Evolutionary conservation across 2,797 vertebrate species (phyloP), one percentile per base, ranked within the genome.

Genomic region (Coccyzus lansbergi): DNA sequence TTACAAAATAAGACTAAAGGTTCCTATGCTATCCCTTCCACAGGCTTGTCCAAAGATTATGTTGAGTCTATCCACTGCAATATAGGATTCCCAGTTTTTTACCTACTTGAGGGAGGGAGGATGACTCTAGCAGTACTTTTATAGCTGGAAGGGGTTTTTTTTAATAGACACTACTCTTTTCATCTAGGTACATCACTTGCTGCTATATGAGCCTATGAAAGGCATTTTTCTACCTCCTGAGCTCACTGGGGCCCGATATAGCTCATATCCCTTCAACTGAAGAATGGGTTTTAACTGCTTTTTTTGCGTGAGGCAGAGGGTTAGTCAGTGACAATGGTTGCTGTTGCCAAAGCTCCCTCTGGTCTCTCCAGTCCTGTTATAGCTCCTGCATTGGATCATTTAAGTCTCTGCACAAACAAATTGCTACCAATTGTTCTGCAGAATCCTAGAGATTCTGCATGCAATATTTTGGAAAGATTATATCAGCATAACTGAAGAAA

Each of bases 401-500:
- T 64, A 90, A 67, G 40, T 56, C 25, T 68, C 65, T 76, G 55
- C 70, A 89, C 49, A 94, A 90, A 85, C 40, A 69, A 51, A 34
- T 63, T 83, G 53, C 62, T 83, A 80, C 52, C 72, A 90, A 56
- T 34, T 44, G 33, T 55, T 83, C 53, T 60, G 58, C 4, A 76
- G 64, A 71, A 81, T 79, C 2, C 0, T 2, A 83, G 49, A 42
- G 40, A 82, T 91, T 88, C 82, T 68, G 51, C 53, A 71, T 52
- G 85, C 70, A 81, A 7, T 62, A 69, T 83, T 93, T 91, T 76
- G 31, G 56, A 82, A 94, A 62, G 65, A 83, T 85, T 70, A 88
- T 76, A 75, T 85, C 74, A 92, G 70, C 83, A 75, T 40, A 95
- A 75, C 60, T 70, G 82, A 53, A 72, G 56, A 82, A 96, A 88